phyloP scores from a whole-genome alignment of 2,797 vertebrate species.

The Pogoniulus pusillus region DNA sequence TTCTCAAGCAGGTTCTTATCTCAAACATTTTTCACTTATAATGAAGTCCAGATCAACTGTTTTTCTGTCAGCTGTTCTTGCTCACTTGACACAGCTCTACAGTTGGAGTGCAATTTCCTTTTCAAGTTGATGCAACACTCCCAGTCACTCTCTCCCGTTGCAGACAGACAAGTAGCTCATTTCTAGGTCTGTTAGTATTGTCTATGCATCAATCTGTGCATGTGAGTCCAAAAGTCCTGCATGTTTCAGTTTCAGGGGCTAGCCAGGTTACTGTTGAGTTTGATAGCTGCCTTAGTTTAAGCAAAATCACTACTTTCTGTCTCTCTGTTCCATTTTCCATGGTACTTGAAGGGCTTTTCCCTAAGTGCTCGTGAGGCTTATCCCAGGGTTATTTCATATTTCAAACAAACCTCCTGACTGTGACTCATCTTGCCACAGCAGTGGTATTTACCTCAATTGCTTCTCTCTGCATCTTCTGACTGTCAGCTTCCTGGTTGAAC shows the following conservation, averaged over 20 bases:
- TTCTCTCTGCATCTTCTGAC: background rate
- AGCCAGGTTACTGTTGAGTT: background rate
- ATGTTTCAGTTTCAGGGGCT: background rate
- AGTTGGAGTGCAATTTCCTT: background rate
- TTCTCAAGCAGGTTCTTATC: background rate
- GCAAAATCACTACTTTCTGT: background rate
- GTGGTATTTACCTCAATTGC: background rate
- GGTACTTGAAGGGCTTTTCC: background rate
- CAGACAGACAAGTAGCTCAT: background rate
- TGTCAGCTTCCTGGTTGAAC: background rate
- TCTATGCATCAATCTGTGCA: background rate
- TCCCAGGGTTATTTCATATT: background rate
- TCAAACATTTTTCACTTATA: background rate
- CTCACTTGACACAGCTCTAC: background rate
- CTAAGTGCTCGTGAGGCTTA: background rate
- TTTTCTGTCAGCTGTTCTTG: background rate
- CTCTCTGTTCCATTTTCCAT: background rate
- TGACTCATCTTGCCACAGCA: slow-evolving; percentile 12
- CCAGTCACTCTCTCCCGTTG: background rate
- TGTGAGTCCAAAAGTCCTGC: background rate
- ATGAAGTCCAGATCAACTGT: background rate
- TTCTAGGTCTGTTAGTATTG: background rate
- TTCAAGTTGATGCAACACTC: background rate
- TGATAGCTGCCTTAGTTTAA: background rate
- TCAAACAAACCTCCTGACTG: background rate